Percentiles rank a stretch among this genome's conserved stretches.
Evolutionary conservation across 2,113 vertebrate species (phyloP).

Genomic region (Ovis canadensis): DNA sequence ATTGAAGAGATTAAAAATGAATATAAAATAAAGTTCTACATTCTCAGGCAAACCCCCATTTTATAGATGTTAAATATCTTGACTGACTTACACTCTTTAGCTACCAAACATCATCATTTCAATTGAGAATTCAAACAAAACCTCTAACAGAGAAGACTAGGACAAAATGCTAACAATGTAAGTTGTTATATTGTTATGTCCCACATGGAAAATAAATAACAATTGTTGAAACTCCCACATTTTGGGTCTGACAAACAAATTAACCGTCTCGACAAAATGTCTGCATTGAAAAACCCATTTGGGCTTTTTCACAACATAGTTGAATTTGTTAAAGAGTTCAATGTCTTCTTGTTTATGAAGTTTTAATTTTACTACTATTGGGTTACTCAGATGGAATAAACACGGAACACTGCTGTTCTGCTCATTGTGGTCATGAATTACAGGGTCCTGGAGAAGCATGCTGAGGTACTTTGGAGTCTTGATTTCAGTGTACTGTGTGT

Average conservation of each 20-base stretch:
- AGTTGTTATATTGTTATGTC: conserved; percentile 12
- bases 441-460: conserved; percentile 39
- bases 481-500: conserved; percentile 23
- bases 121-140: conserved; percentile 41
- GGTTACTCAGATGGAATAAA: conserved; percentile 70
- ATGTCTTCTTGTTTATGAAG: conserved; percentile 73
- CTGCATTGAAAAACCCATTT: conserved; percentile 69
- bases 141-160: background rate
- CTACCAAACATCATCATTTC: conserved; percentile 2
- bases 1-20: background rate
- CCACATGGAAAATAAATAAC: conserved; percentile 56
- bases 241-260: conserved; percentile 74
- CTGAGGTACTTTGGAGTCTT: conserved; percentile 35
- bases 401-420: conserved; percentile 57
- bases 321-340: conserved; percentile 62
- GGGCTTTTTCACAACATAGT: conserved; percentile 60
- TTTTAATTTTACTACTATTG: conserved; percentile 66
- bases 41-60: background rate
- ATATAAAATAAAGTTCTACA: background rate
- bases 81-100: background rate
- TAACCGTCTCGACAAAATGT: conserved; percentile 71
- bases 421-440: conserved; percentile 65
- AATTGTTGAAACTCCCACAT: conserved; percentile 56
- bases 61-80: background rate
- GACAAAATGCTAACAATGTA: conserved; percentile 33